Evolutionary conservation across 2,113 vertebrate genomes (phyloP).

Genomic region (Phrynocephalus versicolor): DNA sequence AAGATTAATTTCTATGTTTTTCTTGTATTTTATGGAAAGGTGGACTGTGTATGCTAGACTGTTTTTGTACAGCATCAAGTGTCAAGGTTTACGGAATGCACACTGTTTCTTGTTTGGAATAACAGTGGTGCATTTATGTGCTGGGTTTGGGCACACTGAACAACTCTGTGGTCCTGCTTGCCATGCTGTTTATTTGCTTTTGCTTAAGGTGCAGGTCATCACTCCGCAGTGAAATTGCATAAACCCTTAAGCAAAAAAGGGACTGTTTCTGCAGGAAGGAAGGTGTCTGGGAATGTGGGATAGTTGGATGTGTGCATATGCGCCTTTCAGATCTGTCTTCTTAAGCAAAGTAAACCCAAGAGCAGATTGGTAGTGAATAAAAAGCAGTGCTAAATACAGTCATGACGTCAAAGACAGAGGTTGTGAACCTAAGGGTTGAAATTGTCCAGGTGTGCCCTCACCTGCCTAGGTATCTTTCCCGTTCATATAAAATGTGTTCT

Average conservation of each 20-base stretch:
- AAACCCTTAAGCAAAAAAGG: not conserved
- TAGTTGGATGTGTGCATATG: not conserved
- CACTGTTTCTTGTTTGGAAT: not conserved
- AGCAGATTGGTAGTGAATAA: not conserved
- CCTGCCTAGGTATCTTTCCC: not conserved
- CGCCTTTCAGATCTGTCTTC: not conserved
- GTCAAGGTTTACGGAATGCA: not conserved
- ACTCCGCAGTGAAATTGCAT: not conserved
- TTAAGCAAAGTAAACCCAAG: not conserved
- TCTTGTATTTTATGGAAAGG: not conserved
- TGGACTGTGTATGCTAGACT: not conserved
- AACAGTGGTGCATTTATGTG: not conserved
- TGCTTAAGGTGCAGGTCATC: not conserved
- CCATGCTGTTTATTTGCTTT: not conserved
- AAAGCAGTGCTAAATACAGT: not conserved
- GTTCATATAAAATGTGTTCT: not conserved
- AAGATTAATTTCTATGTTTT: conserved; percentile 5
- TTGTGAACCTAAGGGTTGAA: not conserved
- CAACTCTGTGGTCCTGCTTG: not conserved
- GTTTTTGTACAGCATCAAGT: not conserved
- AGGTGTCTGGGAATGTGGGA: not conserved
- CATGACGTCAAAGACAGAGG: not conserved
- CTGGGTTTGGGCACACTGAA: not conserved
- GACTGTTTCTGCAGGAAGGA: not conserved
- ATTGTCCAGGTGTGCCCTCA: no score